Base-by-base conservation (phyloP, 2,113 vertebrate species). In the Protobothrops mucrosquamatus region DNA sequence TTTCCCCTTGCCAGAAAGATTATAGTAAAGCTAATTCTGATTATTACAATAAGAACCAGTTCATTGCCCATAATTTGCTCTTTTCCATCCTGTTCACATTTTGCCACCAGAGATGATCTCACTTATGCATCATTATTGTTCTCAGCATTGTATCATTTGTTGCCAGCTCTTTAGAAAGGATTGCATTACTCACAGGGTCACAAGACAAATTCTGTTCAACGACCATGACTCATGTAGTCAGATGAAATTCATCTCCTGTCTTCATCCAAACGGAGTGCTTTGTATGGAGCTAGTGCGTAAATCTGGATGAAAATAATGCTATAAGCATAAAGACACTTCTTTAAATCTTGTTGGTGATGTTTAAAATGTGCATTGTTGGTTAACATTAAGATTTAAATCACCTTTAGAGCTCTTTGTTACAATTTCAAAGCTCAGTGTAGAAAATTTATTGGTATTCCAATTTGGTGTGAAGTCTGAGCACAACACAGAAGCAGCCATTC, bases 121-220 rank as follows among this genome's bases (percentile, higher is more conserved):
- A 89, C 87, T 89, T 89, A 92, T 92, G 92, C 92, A 89, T 92
- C 87, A 29, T 92, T 57, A 89, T 89, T 74, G 87, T 81, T 92
- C 87, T 89, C 61, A 14, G 87, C 56, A n/a, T 81, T 92, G 92
- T 88, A 92, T 48, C 87, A 89, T 92, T 89, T 59, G 61, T 54
- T 92, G 87, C 87, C 87, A 89, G 92, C 46, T 89, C 87, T 89
- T 48, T 48, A 89, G 87, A 57, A 54, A 89, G 87, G 3, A 39
- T 20, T 93, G 54, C 86, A 88, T 93, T 91, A 81, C 86, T 88
- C 93, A 91, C 59, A 57, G 51, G 59, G 59, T 93, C 92, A 48
- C 85, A 87, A 91, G 39, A 88, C 43, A 11, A 22, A 91, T 81
- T 43, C 61, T 69, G 43, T 87, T 88, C 85, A 88, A 51, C 64